These are phyloP conservation scores for Eumacrocentrus americanus DNA, from an alignment of 2,888 invertebrate genomes.

Conservation along the genomic window DNA sequence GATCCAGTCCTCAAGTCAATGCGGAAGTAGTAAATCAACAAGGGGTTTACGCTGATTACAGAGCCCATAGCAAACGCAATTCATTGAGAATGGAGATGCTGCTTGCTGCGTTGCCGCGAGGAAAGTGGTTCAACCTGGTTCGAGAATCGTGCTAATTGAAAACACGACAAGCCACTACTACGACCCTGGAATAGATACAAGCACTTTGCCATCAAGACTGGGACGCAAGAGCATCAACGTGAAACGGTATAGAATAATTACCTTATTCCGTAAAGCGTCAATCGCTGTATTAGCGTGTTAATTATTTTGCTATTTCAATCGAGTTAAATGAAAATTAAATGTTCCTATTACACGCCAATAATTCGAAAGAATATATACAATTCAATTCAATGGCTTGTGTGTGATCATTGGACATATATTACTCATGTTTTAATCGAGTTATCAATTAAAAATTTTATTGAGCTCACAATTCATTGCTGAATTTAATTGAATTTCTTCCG, in stretches of 20 bases:
- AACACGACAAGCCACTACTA: conserved; percentile 12
- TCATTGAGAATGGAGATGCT: conserved; percentile 6
- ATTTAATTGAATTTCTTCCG: not conserved
- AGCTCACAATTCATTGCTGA: no score
- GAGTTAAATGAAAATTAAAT: not conserved
- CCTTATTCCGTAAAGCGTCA: not conserved
- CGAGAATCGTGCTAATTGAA: conserved; percentile 26
- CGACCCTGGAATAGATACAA: not conserved
- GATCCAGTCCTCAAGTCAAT: conserved; percentile 10
- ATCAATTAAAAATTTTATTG: no score
- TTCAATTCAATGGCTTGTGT: no score
- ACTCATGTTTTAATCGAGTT: no score
- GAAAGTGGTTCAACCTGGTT: conserved; percentile 14
- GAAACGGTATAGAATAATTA: conserved; percentile 1
- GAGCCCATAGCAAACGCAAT: conserved; percentile 16
- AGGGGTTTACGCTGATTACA: conserved; percentile 26
- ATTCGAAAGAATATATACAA: no score
- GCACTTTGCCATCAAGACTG: not conserved
- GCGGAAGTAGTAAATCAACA: conserved; percentile 26
- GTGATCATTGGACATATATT: no score
- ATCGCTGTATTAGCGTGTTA: not conserved
- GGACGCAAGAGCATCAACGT: not conserved
- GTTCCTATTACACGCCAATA: not conserved
- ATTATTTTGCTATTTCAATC: not conserved
- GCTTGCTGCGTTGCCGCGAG: conserved; percentile 2